phyloP scores from a whole-genome alignment of 2,113 vertebrate genomes.

The Lophotis ruficrista region DNA sequence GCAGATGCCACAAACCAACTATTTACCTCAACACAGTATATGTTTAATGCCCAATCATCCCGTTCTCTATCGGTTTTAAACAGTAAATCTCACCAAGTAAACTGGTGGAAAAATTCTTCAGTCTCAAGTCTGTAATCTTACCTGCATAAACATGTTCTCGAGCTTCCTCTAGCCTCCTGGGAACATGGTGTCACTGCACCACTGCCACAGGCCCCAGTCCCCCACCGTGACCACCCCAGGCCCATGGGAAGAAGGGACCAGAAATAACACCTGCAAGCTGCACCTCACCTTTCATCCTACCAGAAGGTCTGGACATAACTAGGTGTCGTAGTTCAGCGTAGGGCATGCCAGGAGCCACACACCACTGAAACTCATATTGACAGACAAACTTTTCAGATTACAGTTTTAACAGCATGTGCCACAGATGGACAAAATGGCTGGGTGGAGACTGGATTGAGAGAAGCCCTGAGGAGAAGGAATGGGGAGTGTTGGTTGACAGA shows the following conservation, averaged over 20 bases:
- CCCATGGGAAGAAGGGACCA: neutral
- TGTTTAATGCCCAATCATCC: fast-evolving
- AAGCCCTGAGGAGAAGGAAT: too few relatives aligned
- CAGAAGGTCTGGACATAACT: neutral
- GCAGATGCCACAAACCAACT: neutral
- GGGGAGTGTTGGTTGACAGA: too few relatives aligned
- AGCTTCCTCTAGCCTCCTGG: neutral
- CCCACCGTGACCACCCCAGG: fast-evolving
- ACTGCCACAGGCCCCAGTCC: neutral
- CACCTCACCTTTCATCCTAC: neutral
- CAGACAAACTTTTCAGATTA: neutral
- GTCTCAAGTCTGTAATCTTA: neutral
- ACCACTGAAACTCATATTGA: neutral
- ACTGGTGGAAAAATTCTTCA: neutral
- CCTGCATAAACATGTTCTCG: fast-evolving
- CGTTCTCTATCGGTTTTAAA: neutral
- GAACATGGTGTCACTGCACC: neutral
- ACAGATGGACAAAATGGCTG: neutral
- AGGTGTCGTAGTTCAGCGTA: too few relatives aligned
- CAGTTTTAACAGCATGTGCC: neutral
- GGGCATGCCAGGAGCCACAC: neutral
- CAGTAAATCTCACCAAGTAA: neutral
- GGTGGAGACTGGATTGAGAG: too few relatives aligned
- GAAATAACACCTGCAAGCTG: neutral
- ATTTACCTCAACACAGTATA: neutral